Percentiles rank a stretch among this genome's conserved stretches.
Evolutionary conservation across 2,888 invertebrate species (phyloP).

Genomic region (Teleogryllus oceanicus): DNA sequence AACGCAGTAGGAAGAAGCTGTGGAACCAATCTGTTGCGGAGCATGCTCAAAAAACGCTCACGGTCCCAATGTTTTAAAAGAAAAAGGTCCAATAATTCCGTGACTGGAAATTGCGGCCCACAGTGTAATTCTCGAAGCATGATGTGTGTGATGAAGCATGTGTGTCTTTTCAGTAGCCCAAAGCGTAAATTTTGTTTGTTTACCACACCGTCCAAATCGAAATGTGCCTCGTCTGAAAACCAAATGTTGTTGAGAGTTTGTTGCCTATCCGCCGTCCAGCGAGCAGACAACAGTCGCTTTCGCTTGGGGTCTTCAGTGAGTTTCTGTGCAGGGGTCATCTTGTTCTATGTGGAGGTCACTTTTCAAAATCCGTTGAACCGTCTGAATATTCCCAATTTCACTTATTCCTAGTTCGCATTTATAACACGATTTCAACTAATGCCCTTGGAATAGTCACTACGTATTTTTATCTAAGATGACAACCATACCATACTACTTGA

Average conservation of each 20-base stretch:
- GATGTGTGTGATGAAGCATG: neutral
- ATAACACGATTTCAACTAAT: too few relatives aligned
- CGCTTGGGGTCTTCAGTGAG: neutral
- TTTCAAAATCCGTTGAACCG: neutral
- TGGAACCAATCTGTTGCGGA: neutral
- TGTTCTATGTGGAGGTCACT: neutral
- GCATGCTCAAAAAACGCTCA: neutral
- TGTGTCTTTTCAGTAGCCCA: neutral
- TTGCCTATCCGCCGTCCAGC: neutral
- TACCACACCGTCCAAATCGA: neutral
- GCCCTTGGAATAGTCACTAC: too few relatives aligned
- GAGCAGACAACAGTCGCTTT: neutral
- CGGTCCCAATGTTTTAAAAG: neutral
- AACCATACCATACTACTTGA: too few relatives aligned
- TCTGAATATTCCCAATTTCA: neutral
- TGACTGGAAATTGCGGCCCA: neutral
- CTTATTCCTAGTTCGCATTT: neutral
- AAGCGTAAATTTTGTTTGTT: neutral
- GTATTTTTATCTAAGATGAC: too few relatives aligned
- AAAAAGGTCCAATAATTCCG: neutral
- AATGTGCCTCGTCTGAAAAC: neutral
- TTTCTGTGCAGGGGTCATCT: neutral
- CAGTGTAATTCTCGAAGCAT: neutral
- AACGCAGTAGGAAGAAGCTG: neutral
- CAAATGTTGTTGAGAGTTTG: neutral